Conservation (phyloP, 2,888 invertebrate species). For the Palloptera scutellata region DNA sequence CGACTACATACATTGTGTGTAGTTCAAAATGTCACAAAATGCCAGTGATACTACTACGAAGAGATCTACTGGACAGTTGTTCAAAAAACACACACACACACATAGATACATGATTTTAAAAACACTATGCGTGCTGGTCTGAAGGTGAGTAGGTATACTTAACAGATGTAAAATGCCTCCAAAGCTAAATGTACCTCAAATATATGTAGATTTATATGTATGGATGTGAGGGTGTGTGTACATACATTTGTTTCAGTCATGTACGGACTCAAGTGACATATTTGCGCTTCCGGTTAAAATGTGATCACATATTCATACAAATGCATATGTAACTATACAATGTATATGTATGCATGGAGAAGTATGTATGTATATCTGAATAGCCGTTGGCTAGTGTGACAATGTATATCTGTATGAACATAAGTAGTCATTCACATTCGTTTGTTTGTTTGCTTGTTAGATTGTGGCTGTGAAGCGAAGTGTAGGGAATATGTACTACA, state of each 20-base stretch:
- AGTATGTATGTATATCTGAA: neutral
- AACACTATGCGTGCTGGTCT: neutral
- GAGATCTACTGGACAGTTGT: no score
- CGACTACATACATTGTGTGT: no score
- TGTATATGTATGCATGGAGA: neutral
- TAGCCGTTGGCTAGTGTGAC: no score
- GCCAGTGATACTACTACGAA: no score
- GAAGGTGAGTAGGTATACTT: constrained; percentile 1
- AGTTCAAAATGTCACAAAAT: no score
- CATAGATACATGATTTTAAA: neutral
- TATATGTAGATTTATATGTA: neutral
- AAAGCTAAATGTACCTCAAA: no score
- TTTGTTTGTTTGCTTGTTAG: constrained; percentile 11
- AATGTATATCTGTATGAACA: neutral
- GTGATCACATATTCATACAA: neutral
- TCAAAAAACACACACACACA: neutral
- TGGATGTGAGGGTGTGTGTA: neutral
- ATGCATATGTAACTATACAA: neutral
- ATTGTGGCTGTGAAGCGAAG: neutral
- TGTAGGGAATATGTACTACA: neutral
- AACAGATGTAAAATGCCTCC: constrained; percentile 16
- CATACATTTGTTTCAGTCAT: neutral
- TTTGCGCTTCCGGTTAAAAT: neutral
- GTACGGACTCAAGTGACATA: neutral
- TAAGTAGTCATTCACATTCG: neutral